Base-by-base conservation (phyloP, 2,888 invertebrate genomes). In the Xiphydria camelus region DNA sequence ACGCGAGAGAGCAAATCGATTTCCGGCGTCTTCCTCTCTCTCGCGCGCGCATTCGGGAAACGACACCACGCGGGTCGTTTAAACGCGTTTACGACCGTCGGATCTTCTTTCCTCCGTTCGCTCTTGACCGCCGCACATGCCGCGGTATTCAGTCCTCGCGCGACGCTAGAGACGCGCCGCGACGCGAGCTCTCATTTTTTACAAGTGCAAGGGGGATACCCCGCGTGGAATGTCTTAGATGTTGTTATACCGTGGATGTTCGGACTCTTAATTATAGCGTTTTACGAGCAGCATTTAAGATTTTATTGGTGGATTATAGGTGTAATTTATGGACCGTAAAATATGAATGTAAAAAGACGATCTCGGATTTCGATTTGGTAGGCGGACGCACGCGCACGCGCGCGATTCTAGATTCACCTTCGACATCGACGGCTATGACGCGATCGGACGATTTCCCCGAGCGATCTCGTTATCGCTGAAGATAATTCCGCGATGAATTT, bases 321-420 rank as follows among this genome's bases (percentile, higher is more conserved):
- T 44, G 48, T 61, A 54, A 62, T 61, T 63, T 62, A 63, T 55
- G 62, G 48, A 47, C 51, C 48, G 57, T 63, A 62, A 61, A 61
- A 53, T 48, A 49, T 45, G 47, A 21, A 25, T n/a, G 31, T 25
- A 41, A 31, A 26, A 22, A 19, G 47, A 46, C 46, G 41, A 47
- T 58, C 58, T 54, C 47, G 46, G 53, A 53, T 59, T 59, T 51
- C 40, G 50, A 34, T 47, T 53, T 50, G 47, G 49, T 47, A 41
- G 51, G 39, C 41, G 33, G 45, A 46, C 45, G 40, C 21, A 29
- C 40, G 45, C 21, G 23, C 14, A n/a, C n/a, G n/a, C n/a, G n/a
- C n/a, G n/a, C n/a, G n/a, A n/a, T n/a, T n/a, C n/a, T n/a, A n/a
- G n/a, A n/a, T n/a, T n/a, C n/a, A n/a, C n/a, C n/a, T n/a, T n/a